Conservation (phyloP, 2,888 invertebrate genomes). For the Drosophila phalerata region DNA sequence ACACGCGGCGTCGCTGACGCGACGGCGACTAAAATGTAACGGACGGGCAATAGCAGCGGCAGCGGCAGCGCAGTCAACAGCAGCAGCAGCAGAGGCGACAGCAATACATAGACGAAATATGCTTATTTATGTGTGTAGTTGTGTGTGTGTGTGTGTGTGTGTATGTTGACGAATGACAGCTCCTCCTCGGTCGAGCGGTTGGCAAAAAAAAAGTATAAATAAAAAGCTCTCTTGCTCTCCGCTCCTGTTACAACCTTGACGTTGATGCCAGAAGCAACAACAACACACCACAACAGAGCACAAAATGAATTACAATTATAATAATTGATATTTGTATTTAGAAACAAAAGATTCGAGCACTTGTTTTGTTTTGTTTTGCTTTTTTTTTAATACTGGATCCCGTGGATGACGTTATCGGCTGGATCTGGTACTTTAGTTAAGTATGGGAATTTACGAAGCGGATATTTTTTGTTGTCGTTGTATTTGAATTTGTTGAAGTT, state of each 20-base stretch:
- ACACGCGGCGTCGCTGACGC: slow-evolving; percentile 65
- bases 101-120: slow-evolving; percentile 51
- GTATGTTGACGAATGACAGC: slow-evolving; percentile 48
- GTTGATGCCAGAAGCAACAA: slow-evolving; percentile 26
- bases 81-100: slow-evolving; percentile 34
- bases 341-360: slow-evolving; percentile 75
- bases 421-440: slow-evolving; percentile 31
- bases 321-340: slow-evolving; percentile 62
- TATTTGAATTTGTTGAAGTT: slow-evolving; percentile 29
- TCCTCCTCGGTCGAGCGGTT: slow-evolving; percentile 59
- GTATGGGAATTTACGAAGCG: slow-evolving; percentile 25
- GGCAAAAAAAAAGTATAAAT: slow-evolving; percentile 39
- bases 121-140: slow-evolving; percentile 19
- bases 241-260: slow-evolving; percentile 66
- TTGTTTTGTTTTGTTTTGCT: slow-evolving; percentile 29
- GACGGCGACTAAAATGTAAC: slow-evolving; percentile 65
- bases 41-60: slow-evolving; percentile 34
- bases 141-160: slow-evolving; percentile 17
- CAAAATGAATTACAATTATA: slow-evolving; percentile 62
- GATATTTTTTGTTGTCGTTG: slow-evolving; percentile 33
- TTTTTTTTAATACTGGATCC: slow-evolving; percentile 58
- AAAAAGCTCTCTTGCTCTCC: slow-evolving; percentile 32
- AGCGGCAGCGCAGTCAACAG: slow-evolving; percentile 4
- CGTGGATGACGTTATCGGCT: slow-evolving; percentile 67
- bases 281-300: slow-evolving; percentile 25